Conservation (phyloP, 64 coral and sea anemone genomes). For the Pocillopora damicornis region DNA sequence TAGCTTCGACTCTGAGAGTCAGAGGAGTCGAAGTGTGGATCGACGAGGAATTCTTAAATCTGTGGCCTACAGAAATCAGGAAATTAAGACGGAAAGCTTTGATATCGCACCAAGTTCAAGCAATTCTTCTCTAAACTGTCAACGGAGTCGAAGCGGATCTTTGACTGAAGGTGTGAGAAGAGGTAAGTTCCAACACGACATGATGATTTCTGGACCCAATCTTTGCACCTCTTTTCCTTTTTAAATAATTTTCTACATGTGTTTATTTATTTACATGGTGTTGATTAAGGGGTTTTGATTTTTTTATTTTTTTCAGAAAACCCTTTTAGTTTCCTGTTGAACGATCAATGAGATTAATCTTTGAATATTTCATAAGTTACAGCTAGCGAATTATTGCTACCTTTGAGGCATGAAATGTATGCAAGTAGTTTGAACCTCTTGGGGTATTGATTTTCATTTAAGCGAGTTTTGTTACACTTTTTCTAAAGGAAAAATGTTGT, state of each 20-base stretch:
- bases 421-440: neutral
- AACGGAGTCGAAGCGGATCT: constrained; percentile 44
- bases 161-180: neutral
- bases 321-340: neutral
- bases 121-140: constrained; percentile 5
- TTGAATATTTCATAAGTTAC: neutral
- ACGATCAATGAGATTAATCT: neutral
- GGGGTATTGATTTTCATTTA: neutral
- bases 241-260: neutral
- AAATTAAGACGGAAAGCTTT: constrained; percentile 58
- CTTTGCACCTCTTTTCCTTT: neutral
- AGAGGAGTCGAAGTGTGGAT: constrained; percentile 2
- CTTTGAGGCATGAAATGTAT: neutral
- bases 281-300: constrained; percentile 14
- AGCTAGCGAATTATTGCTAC: neutral
- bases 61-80: constrained; percentile 89
- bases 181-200: neutral
- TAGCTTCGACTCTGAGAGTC: neutral
- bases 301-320: neutral
- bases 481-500: neutral
- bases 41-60: constrained; percentile 88
- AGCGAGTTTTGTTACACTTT: neutral
- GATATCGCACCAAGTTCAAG: constrained; percentile 16
- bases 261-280: neutral
- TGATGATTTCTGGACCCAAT: neutral